Conservation (phyloP, 2,888 invertebrate species). For the Synergus umbraculus region DNA sequence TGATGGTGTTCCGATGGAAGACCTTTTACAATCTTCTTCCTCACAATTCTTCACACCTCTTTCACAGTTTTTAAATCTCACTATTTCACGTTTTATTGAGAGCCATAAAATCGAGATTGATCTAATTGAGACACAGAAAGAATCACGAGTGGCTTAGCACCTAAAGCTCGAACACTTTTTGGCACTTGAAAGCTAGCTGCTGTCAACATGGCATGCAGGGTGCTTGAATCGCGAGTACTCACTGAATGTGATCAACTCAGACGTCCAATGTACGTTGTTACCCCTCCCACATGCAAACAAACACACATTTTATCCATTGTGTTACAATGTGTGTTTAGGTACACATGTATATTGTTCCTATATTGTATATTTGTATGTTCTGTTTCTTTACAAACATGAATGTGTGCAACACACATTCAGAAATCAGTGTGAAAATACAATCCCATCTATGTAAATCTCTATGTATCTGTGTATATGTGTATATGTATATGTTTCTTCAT, state of each 20-base stretch:
- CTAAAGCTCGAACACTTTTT: slow-evolving; percentile 17
- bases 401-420: background rate
- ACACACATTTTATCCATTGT: slow-evolving; percentile 25
- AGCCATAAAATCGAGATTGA: background rate
- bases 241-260: slow-evolving; percentile 52
- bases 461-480: background rate
- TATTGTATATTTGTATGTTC: background rate
- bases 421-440: background rate
- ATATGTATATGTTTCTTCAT: background rate
- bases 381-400: background rate
- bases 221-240: slow-evolving; percentile 47
- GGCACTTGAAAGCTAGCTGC: slow-evolving; percentile 1
- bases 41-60: background rate
- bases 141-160: background rate
- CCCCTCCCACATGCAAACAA: slow-evolving; percentile 44
- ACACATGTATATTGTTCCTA: background rate
- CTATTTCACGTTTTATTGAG: background rate
- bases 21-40: background rate
- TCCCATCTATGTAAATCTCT: background rate
- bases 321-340: background rate
- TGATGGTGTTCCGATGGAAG: background rate
- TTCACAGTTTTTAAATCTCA: background rate
- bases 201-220: slow-evolving; percentile 37
- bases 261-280: slow-evolving; percentile 46
- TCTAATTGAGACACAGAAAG: background rate